Evolutionary conservation across 2,888 invertebrate genomes (phyloP).

Genomic region (Panorpa germanica): DNA sequence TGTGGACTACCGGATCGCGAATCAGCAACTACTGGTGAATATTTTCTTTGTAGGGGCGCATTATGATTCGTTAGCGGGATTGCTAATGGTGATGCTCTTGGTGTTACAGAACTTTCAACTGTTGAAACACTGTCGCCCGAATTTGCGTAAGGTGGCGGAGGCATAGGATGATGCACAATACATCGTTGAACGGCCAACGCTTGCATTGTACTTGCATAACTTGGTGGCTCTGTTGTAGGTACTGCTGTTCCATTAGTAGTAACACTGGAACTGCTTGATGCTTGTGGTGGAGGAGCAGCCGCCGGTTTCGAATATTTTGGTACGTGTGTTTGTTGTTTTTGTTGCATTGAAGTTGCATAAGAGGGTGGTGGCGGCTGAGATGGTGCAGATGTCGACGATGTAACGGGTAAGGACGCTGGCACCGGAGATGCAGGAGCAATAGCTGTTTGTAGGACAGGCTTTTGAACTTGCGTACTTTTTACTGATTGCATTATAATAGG

Average conservation of each 20-base stretch:
- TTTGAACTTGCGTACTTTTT: constrained; percentile 88
- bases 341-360: constrained; percentile 63
- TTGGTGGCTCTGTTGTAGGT: constrained; percentile 76
- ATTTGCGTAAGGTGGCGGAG: constrained; percentile 34
- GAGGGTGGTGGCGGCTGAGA: constrained; percentile 58
- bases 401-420: constrained; percentile 29
- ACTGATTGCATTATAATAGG: constrained; percentile 95
- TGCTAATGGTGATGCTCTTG: constrained; percentile 26
- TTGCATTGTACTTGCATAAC: constrained; percentile 83
- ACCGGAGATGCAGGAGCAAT: constrained; percentile 76
- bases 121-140: constrained; percentile 20
- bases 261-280: constrained; percentile 16
- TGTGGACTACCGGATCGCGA: constrained; percentile 32
- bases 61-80: too few relatives aligned
- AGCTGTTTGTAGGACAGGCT: constrained; percentile 86
- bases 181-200: constrained; percentile 26
- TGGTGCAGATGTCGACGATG: constrained; percentile 24
- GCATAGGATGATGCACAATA: constrained; percentile 42
- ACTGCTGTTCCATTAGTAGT: constrained; percentile 26
- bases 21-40: constrained; percentile 36
- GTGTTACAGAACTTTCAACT: constrained; percentile 26
- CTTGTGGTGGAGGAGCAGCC: constrained; percentile 21
- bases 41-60: constrained; percentile 53
- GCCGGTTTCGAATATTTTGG: constrained; percentile 26
- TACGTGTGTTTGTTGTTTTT: constrained; percentile 39